Percentiles rank a stretch among this genome's conserved stretches.
Conservation (phyloP, 2,888 invertebrate genomes). For the Meandrusa payeni region DNA sequence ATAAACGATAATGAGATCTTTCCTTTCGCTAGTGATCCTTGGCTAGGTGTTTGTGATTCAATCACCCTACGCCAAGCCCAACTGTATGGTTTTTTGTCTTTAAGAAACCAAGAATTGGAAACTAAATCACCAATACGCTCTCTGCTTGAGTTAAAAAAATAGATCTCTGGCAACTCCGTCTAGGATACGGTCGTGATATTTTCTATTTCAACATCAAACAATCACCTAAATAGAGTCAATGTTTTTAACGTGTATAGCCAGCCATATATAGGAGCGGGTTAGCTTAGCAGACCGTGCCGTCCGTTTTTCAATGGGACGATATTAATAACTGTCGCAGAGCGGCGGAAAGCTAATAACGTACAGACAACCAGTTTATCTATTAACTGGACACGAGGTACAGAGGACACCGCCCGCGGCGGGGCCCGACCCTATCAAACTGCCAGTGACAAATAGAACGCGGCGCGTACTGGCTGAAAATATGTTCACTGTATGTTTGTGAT, state of each 20-base stretch:
- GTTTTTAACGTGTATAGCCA: neutral
- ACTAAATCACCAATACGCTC: too few relatives aligned
- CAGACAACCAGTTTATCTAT: conserved; percentile 55
- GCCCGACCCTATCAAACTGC: conserved; percentile 53
- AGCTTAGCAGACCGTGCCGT: neutral
- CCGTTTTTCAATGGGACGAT: conserved; percentile 11
- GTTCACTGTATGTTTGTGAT: neutral
- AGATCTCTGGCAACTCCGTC: too few relatives aligned
- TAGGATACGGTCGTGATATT: too few relatives aligned
- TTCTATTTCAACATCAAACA: too few relatives aligned
- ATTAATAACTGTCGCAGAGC: conserved; percentile 40
- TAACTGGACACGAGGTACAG: conserved; percentile 37
- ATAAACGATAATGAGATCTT: too few relatives aligned
- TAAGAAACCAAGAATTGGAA: too few relatives aligned
- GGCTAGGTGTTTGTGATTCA: too few relatives aligned
- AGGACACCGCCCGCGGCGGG: conserved; percentile 41
- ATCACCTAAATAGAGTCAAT: conserved; percentile 33
- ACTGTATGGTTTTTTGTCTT: too few relatives aligned
- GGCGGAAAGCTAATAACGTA: conserved; percentile 55
- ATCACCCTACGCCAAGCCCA: too few relatives aligned
- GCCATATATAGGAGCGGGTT: too few relatives aligned
- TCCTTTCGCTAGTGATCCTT: too few relatives aligned
- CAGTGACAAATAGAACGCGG: conserved; percentile 36
- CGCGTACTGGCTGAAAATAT: neutral
- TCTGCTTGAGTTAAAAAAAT: too few relatives aligned